Evolutionary conservation across 2,797 vertebrate genomes (phyloP), one percentile per base, ranked within the genome.

Genomic region (Hafferia zeledoni): DNA sequence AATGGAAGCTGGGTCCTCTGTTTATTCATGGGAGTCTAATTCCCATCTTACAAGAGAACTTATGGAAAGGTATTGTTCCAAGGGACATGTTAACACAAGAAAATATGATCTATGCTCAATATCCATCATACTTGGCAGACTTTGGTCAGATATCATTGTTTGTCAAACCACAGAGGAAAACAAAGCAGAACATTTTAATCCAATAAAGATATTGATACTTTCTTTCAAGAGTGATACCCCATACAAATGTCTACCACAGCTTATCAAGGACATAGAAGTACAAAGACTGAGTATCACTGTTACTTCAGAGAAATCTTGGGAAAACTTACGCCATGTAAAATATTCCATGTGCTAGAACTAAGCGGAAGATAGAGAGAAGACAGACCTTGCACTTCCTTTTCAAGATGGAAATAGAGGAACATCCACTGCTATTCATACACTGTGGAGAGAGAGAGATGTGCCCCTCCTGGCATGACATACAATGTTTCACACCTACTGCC

Each of bases 101-200:
- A 96, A 96, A 96, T 68, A 15, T 96, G 94, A 97, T 97, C 97
- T 97, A 94, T 94, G 63, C 33, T 93, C 85, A 49, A 25, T 63
- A 94, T 96, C 83, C 87, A 92, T 96, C 89, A 96, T 89, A 92
- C 10, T 95, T 95, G 92, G 78, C 50, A 88, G 61, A 86, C 65
- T 92, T 90, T 75, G 83, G 92, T 96, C 93, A 96, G 83, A 95
- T 92, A 82, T 93, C 28, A 2, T 56, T 95, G 49, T 89, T 96
- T 96, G 81, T 93, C 81, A 96, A 95, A 78, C 14, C 52, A 93
- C 27, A 56, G 82, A 72, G 85, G 61, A 95, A 96, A 96, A 76
- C 55, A 94, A 88, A 95, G 43, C 41, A 94, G 89, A 96, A 88
- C 18, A 49, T 67, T 46, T 57, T 85, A 93, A 79, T 70, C 69